These are phyloP conservation scores for Liparis tanakae DNA, from an alignment of 2,797 vertebrate genomes.

Conservation along the genomic window DNA sequence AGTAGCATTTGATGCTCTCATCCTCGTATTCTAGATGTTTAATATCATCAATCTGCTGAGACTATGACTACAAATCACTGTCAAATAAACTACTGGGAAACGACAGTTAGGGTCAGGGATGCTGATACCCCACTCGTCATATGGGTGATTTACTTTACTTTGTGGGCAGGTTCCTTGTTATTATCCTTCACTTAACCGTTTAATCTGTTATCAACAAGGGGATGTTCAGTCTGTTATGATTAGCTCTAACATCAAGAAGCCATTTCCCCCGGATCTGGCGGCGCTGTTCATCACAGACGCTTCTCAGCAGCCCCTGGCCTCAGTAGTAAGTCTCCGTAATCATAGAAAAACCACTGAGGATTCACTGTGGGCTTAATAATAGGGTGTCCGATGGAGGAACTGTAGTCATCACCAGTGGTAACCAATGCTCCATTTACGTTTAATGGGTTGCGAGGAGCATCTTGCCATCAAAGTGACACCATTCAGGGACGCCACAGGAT, in stretches of 20 bases:
- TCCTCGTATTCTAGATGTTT: conserved; percentile 36
- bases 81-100: conserved; percentile 46
- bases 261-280: conserved; percentile 45
- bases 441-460: conserved; percentile 40
- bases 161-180: conserved; percentile 45
- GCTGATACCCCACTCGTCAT: conserved; percentile 50
- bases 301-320: conserved; percentile 75
- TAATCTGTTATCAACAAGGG: conserved; percentile 51
- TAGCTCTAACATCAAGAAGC: conserved; percentile 51
- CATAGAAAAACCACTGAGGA: conserved; percentile 60
- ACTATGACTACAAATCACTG: conserved; percentile 39
- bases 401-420: conserved; percentile 46
- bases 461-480: conserved; percentile 49
- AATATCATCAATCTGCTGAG: conserved; percentile 34
- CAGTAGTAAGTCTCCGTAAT: conserved; percentile 49
- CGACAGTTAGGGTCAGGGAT: conserved; percentile 51
- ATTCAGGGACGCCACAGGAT: conserved; percentile 62
- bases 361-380: conserved; percentile 50
- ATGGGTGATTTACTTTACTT: conserved; percentile 46
- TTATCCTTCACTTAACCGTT: conserved; percentile 40
- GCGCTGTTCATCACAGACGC: conserved; percentile 52
- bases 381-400: conserved; percentile 48
- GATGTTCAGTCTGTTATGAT: conserved; percentile 50
- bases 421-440: conserved; percentile 50
- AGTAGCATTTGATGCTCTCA: conserved; percentile 58